Base-by-base conservation (phyloP, 2,888 invertebrate species). In the Epinotia nisella region DNA sequence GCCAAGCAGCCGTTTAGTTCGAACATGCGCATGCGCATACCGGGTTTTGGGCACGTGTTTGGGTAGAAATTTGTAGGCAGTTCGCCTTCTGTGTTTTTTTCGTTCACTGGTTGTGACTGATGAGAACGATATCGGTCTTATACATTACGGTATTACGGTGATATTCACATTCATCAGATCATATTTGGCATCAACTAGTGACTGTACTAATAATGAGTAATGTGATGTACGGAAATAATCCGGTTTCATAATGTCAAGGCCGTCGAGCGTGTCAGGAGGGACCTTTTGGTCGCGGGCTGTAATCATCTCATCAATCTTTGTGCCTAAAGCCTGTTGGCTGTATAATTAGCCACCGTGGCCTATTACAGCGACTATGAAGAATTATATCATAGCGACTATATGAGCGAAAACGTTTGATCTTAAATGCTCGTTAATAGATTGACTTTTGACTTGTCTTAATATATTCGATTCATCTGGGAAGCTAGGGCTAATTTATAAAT, bases 211-310 rank as follows among this genome's bases (percentile, higher is more conserved):
- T 51, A 65, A 51, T 59, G 39, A 51, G 21, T 60, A 39, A n/a
- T 39, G 15, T n/a, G 24, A 66, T 11, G 24, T 24, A 39, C 51
- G 65, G 71, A 66, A 53, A 45, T 71, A 55, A 71, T 60, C 59
- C 71, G 71, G 71, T 66, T 71, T 2, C 19, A 9, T 51, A 71
- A 71, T 71, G 71, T 66, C 71, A 71, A 71, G 71, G 71, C 41
- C 66, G 49, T 19, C 55, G 15, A 39, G 51, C 21, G 10, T 21
- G 49, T 49, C 68, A 17, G n/a, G 56, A n/a, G 29, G 35, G 59
- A 55, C 53, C 58, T 59, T 58, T 35, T 17, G 19, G 55, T 15
- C 45, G 45, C 35, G 1, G 45, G 65, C 35, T 39, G 61, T 29
- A 62, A 70, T 61, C 61, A 29, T 62, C 60, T 9, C 55, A 41